phyloP scores from a whole-genome alignment of 1,140 invertebrate genomes.

The Portunus trituberculatus region DNA sequence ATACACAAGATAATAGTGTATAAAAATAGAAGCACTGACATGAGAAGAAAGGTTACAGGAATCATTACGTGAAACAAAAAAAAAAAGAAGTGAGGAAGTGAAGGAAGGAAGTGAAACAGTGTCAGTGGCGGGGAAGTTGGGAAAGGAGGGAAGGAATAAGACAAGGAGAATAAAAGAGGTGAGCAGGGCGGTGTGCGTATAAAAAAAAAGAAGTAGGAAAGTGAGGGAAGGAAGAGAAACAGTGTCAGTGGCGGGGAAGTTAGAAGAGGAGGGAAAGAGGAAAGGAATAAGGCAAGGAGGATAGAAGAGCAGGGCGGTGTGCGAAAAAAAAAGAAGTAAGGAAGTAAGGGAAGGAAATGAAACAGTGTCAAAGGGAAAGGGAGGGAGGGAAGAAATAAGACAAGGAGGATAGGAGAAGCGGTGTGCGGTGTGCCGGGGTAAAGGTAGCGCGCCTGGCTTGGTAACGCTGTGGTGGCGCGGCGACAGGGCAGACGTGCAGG shows the following conservation, averaged over 20 bases:
- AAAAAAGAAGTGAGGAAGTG: background rate
- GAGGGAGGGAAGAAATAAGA: background rate
- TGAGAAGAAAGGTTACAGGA: no score
- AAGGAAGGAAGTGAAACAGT: background rate
- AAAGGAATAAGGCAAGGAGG: background rate
- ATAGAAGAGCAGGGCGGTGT: background rate
- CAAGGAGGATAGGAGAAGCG: background rate
- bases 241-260: background rate
- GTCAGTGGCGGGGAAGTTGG: background rate
- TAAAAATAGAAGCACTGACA: no score
- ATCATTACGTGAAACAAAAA: no score
- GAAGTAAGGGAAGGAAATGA: background rate
- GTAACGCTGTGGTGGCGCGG: background rate
- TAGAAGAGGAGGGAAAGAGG: background rate
- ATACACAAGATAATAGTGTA: no score
- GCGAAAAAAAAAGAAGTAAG: background rate
- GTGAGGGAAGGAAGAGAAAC: background rate
- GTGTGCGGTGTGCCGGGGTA: background rate
- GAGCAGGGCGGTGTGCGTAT: no score
- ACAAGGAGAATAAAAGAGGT: background rate
- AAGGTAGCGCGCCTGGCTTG: background rate
- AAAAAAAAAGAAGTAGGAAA: background rate
- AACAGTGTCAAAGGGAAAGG: background rate
- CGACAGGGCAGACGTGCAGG: slow-evolving; percentile 3
- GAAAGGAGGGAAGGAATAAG: background rate